Evolutionary conservation across 2,797 vertebrate species (phyloP).

Genomic region (Sciurus carolinensis): DNA sequence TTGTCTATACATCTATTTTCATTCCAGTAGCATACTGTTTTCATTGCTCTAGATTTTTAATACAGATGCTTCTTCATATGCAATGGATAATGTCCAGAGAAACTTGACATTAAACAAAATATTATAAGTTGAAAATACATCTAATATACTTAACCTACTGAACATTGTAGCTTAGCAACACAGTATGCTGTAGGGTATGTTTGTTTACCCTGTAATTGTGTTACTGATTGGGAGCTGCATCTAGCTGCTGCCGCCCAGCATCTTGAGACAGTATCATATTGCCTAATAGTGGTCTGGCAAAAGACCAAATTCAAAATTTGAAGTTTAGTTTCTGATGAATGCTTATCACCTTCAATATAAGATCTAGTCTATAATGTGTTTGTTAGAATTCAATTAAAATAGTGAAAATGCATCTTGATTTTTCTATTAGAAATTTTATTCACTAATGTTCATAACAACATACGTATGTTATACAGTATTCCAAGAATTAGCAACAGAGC

Average conservation of each 20-base stretch:
- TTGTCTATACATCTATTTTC: not conserved
- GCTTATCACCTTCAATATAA: not conserved
- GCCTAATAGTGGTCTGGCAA: not conserved
- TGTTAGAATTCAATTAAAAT: not conserved
- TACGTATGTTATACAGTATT: not conserved
- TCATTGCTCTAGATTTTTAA: not conserved
- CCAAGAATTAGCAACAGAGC: not conserved
- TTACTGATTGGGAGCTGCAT: not conserved
- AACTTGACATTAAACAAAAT: not conserved
- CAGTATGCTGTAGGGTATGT: too few species aligned
- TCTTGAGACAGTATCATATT: not conserved
- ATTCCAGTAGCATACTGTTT: not conserved
- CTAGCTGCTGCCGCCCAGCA: not conserved
- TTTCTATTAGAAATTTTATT: not conserved
- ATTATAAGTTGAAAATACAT: not conserved
- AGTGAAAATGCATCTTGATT: not conserved
- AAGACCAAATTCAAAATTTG: not conserved
- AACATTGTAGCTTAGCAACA: not conserved
- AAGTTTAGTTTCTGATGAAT: not conserved
- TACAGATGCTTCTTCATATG: not conserved
- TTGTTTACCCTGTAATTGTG: not conserved
- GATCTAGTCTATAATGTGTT: not conserved
- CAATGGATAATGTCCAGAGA: not conserved
- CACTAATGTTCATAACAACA: not conserved
- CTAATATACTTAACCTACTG: not conserved